A percentile compares a stretch with the other conserved stretches of the same genome.
Conservation (phyloP, 2,797 vertebrate species). For the Pelobates cultripes region DNA sequence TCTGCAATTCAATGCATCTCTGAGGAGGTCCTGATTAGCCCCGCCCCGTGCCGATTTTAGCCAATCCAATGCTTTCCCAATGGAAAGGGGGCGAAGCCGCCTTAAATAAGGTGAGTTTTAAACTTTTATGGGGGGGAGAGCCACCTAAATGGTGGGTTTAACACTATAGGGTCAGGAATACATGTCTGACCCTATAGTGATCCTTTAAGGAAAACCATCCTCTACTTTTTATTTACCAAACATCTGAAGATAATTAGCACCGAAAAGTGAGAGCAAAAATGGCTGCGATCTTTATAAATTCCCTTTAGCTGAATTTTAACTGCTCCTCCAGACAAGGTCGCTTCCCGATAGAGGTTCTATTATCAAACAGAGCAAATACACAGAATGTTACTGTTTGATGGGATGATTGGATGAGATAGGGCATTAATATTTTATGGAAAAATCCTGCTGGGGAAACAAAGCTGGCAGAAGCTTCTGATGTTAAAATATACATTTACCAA, state of each 20-base stretch:
- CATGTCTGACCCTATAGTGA: too few species aligned
- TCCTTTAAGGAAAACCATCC: too few species aligned
- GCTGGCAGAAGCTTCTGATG: background rate
- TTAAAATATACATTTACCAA: slow-evolving; percentile 9
- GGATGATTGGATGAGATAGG: slow-evolving; percentile 1
- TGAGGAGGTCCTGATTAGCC: too few species aligned
- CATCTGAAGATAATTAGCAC: background rate
- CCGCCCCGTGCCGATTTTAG: too few species aligned
- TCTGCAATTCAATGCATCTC: too few species aligned
- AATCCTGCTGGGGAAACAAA: slow-evolving; percentile 15
- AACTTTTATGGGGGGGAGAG: too few species aligned
- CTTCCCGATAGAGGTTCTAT: background rate
- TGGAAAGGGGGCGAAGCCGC: too few species aligned
- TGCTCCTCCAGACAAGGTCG: background rate
- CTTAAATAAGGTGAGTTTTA: too few species aligned
- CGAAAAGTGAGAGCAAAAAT: background rate
- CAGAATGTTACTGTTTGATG: background rate
- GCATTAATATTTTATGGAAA: slow-evolving; percentile 6
- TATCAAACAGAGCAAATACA: background rate
- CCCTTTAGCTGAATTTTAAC: background rate
- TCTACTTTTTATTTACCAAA: too few species aligned
- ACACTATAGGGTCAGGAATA: too few species aligned
- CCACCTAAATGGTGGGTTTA: too few species aligned
- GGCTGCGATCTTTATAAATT: background rate
- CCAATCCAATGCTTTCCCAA: too few species aligned